Conservation (phyloP, 2,113 vertebrate genomes). For the Rhegmatorhina hoffmannsi region DNA sequence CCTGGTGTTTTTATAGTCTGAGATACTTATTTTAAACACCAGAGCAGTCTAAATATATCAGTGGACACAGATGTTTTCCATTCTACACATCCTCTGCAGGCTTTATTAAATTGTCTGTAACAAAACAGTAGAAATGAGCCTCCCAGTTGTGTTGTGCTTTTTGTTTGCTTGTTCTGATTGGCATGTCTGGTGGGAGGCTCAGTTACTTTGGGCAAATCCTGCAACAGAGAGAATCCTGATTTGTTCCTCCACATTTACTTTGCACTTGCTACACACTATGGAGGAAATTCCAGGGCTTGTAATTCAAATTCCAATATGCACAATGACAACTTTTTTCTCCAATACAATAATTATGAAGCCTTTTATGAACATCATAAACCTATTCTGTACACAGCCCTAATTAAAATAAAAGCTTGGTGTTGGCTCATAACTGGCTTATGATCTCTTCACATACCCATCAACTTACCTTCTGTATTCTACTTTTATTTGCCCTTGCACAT, state of each 20-base stretch:
- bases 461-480: background rate
- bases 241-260: background rate
- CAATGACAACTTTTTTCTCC: background rate
- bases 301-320: background rate
- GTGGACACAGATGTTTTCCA: constrained; percentile 2
- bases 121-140: background rate
- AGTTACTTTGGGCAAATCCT: background rate
- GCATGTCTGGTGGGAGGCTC: background rate
- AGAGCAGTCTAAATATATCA: background rate
- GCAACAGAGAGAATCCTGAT: background rate
- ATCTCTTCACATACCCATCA: background rate
- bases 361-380: background rate
- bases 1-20: background rate
- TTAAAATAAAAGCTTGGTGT: background rate
- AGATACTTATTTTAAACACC: background rate
- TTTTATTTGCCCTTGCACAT: constrained; percentile 19
- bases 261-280: background rate
- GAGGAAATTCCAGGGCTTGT: background rate
- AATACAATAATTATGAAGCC: background rate
- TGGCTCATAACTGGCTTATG: background rate
- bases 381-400: background rate
- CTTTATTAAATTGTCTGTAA: background rate
- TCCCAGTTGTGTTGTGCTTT: background rate
- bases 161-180: background rate
- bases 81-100: background rate